phyloP scores from a whole-genome alignment of 1,140 invertebrate genomes.

The Vollenhovia emeryi region DNA sequence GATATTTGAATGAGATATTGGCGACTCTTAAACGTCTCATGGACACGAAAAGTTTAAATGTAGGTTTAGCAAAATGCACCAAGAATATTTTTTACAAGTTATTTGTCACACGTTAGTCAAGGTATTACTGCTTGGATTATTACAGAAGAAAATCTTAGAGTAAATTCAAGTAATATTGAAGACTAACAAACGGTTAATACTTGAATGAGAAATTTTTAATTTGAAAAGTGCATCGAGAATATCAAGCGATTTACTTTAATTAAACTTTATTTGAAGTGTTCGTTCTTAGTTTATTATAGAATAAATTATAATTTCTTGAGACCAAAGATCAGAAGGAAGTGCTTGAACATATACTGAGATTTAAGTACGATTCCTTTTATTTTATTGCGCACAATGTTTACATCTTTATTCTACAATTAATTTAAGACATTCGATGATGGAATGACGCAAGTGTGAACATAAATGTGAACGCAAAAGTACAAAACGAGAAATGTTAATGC shows the following conservation, averaged over 20 bases:
- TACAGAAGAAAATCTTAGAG: too few relatives aligned
- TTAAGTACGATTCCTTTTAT: slow-evolving; percentile 28
- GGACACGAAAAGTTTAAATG: too few relatives aligned
- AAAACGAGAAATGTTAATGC: slow-evolving; percentile 51
- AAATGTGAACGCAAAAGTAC: slow-evolving; percentile 50
- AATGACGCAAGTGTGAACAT: slow-evolving; percentile 69
- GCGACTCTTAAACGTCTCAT: too few relatives aligned
- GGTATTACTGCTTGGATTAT: too few relatives aligned
- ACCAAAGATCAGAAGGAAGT: not conserved
- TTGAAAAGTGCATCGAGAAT: not conserved
- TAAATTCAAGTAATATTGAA: too few relatives aligned
- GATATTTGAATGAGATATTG: not conserved
- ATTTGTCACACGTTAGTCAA: too few relatives aligned
- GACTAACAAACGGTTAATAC: too few relatives aligned
- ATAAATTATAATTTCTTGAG: slow-evolving; percentile 2
- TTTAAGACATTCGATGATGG: slow-evolving; percentile 57
- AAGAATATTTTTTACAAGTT: too few relatives aligned
- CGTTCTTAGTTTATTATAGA: not conserved
- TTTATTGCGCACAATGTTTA: slow-evolving; percentile 57
- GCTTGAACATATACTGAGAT: too few relatives aligned
- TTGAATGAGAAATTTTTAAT: too few relatives aligned
- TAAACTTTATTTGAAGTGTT: not conserved
- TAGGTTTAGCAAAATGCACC: not conserved
- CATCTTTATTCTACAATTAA: slow-evolving; percentile 29
- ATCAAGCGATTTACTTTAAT: not conserved